phyloP scores from a whole-genome alignment of 2,797 vertebrate species.

The Rhincodon typus region DNA sequence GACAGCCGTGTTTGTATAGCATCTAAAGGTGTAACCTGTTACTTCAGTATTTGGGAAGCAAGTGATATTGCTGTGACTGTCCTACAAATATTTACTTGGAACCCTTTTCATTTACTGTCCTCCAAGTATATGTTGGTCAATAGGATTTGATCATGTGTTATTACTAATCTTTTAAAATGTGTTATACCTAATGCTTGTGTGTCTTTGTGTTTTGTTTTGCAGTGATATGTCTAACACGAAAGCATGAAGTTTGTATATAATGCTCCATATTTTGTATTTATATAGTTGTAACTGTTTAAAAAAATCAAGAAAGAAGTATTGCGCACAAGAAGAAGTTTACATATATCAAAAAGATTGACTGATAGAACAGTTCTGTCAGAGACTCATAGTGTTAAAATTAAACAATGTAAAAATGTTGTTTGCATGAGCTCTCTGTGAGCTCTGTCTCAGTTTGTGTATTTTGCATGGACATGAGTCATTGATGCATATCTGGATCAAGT shows the following conservation, averaged over 20 bases:
- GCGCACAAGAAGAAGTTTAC: no score
- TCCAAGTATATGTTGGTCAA: not conserved
- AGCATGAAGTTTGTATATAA: slow-evolving; percentile 99
- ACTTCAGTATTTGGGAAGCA: not conserved
- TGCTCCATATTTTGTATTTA: slow-evolving; percentile 87
- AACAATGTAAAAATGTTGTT: slow-evolving; percentile 29
- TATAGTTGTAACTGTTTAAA: slow-evolving; percentile 69
- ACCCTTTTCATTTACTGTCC: not conserved
- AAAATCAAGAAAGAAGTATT: slow-evolving; percentile 55
- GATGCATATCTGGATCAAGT: slow-evolving; percentile 56
- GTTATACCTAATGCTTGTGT: slow-evolving; percentile 54
- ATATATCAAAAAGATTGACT: not conserved
- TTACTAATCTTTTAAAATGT: not conserved
- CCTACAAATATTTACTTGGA: not conserved
- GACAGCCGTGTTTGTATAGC: not conserved
- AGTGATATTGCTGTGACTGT: not conserved
- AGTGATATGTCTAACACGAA: slow-evolving; percentile 94
- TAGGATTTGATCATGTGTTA: not conserved
- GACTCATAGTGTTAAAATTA: slow-evolving; percentile 18
- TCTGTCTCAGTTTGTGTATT: slow-evolving; percentile 49
- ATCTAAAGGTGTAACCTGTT: not conserved
- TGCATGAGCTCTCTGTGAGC: not conserved
- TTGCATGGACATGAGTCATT: slow-evolving; percentile 64
- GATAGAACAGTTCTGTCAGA: slow-evolving; percentile 15
- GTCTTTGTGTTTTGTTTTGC: slow-evolving; percentile 63